Evolutionary conservation across 2,797 vertebrate species (phyloP).

Genomic region (Poeciliopsis turneri): DNA sequence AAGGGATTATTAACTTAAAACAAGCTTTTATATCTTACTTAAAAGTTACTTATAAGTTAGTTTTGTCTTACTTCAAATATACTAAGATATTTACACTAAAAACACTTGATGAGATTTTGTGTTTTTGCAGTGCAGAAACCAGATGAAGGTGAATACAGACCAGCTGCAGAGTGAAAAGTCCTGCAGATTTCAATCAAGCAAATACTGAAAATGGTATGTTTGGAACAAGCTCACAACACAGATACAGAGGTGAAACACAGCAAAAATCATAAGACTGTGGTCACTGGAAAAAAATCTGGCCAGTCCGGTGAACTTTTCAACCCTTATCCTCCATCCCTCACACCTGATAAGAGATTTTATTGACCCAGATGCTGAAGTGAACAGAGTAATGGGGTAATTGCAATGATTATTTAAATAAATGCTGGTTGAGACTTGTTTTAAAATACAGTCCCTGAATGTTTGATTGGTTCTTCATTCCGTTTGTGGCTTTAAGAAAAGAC

Average conservation of each 20-base stretch:
- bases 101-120: no score
- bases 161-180: neutral
- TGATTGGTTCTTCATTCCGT: neutral
- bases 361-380: neutral
- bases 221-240: neutral
- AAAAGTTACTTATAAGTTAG: no score
- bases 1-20: no score
- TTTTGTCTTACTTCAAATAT: no score
- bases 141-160: constrained; percentile 10
- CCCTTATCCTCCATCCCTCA: neutral
- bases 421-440: neutral
- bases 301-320: neutral
- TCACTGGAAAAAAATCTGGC: neutral
- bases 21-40: no score
- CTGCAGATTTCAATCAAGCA: neutral
- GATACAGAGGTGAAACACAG: neutral
- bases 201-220: neutral
- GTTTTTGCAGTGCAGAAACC: constrained; percentile 13
- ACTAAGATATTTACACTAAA: no score
- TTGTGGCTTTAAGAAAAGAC: neutral
- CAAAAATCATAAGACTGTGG: neutral
- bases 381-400: neutral
- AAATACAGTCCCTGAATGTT: neutral
- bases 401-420: neutral
- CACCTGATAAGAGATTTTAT: neutral